A percentile compares a stretch with the other conserved stretches of the same genome.
phyloP scores from a whole-genome alignment of 2,113 vertebrate species.

The Ornithorhynchus anatinus region DNA sequence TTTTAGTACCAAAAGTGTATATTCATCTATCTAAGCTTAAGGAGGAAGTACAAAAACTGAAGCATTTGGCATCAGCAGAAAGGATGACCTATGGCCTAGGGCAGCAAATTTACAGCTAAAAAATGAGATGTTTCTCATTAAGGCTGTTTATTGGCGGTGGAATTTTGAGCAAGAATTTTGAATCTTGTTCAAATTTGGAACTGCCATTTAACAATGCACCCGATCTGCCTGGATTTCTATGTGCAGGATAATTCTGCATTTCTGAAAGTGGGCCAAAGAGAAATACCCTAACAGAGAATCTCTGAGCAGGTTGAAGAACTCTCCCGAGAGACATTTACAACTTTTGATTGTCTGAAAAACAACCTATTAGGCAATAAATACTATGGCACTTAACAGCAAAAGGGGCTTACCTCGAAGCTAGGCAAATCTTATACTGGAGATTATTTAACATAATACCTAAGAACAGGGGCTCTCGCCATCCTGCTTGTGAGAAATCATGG shows the following conservation, averaged over 20 bases:
- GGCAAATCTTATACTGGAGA: constrained; percentile 35
- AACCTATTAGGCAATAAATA: constrained; percentile 29
- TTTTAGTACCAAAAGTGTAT: constrained; percentile 7
- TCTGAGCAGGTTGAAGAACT: constrained; percentile 20
- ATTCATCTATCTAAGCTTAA: constrained; percentile 35
- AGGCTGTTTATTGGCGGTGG: constrained; percentile 55
- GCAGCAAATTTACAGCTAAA: constrained; percentile 57
- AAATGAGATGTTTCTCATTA: constrained; percentile 56
- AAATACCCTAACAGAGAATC: constrained; percentile 26
- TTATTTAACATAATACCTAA: constrained; percentile 45
- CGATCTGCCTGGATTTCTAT: constrained; percentile 56
- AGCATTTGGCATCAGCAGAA: constrained; percentile 48
- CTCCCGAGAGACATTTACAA: constrained; percentile 52
- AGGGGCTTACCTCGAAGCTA: no score
- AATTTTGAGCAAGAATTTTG: constrained; percentile 55
- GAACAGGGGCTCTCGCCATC: constrained; percentile 52
- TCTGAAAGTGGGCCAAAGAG: constrained; percentile 45
- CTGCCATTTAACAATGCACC: constrained; percentile 52
- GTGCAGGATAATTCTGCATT: constrained; percentile 53
- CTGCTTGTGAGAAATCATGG: constrained; percentile 52
- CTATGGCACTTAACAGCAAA: constrained; percentile 36
- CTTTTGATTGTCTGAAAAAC: constrained; percentile 37
- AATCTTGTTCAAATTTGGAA: constrained; percentile 57
- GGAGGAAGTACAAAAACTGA: constrained; percentile 54
- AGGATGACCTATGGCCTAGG: constrained; percentile 50